Evolutionary conservation across 2,113 vertebrate genomes (phyloP), one percentile per base, ranked within the genome.

Genomic region (Herpailurus yagouaroundi): DNA sequence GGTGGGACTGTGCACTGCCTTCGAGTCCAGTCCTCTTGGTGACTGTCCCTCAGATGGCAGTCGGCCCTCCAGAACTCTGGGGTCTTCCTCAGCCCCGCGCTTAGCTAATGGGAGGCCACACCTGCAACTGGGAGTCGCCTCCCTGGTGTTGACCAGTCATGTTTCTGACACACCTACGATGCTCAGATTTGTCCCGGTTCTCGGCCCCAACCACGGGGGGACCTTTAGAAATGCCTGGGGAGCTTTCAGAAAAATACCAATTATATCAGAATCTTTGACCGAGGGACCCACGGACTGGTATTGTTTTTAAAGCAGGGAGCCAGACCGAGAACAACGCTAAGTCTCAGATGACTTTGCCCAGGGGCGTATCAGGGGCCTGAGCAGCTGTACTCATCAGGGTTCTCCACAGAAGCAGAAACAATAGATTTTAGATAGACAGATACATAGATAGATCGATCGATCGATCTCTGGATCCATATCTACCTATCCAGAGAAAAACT

Each of bases 41-140:
- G 12, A 15, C n/a, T 9, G n/a, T 36, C 77, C 27, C 77, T 55
- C 80, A 38, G n/a, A 27, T 36, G n/a, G 80, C n/a, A 36, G 10
- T 45, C 4, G 0, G 36, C 16, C 15, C 36, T 31, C 4, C 19
- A n/a, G 27, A 27, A 3, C 1, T 21, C 38, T 19, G 27, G 38
- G 4, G 11, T 73, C 52, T 27, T 31, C 69, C 55, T 63, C 33
- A 2, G n/a, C 64, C 66, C 81, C 57, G 27, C 0, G 33, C 25
- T 7, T 38, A 16, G 57, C 69, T 7, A 1, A 48, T 6, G 23
- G 36, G 55, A 50, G 33, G 45, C 18, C 41, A 31, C 18, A 36
- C 33, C 41, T 18, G 10, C 7, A 27, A 66, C 5, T 29, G 52
- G 5, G 5, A 2, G 33, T 50, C 33, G 12, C 57, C 1, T 16